Conservation (phyloP, 2,113 vertebrate species). For the Poeciliopsis turrubarensis region DNA sequence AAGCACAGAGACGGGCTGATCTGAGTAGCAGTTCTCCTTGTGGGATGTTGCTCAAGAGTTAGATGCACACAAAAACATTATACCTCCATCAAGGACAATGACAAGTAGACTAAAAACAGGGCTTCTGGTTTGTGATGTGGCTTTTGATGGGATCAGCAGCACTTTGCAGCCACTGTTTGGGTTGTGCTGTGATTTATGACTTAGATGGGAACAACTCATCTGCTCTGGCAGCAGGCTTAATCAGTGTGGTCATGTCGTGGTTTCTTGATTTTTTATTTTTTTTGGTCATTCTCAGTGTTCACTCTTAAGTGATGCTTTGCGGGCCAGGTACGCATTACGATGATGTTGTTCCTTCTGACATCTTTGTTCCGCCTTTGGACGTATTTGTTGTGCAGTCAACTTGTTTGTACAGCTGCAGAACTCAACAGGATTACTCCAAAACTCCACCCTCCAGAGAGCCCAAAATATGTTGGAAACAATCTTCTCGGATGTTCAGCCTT, state of each 20-base stretch:
- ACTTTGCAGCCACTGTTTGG: constrained; percentile 42
- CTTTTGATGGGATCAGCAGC: constrained; percentile 36
- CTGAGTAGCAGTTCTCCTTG: constrained; percentile 30
- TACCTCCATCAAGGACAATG: constrained; percentile 26
- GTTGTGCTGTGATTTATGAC: constrained; percentile 58
- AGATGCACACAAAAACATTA: background rate
- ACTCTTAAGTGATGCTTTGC: constrained; percentile 6
- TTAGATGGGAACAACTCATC: constrained; percentile 34
- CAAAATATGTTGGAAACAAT: constrained; percentile 48
- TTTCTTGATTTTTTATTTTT: constrained; percentile 39
- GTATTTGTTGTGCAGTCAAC: constrained; percentile 71
- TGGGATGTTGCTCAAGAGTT: background rate
- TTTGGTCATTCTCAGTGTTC: constrained; percentile 42
- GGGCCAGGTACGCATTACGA: constrained; percentile 71
- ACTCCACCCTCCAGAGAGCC: constrained; percentile 53
- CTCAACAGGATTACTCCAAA: constrained; percentile 60
- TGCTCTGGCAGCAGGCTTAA: constrained; percentile 38
- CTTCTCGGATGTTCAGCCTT: constrained; percentile 44
- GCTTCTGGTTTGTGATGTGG: constrained; percentile 57
- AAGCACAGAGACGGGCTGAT: constrained; percentile 28
- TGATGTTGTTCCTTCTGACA: constrained; percentile 44
- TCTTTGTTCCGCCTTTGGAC: constrained; percentile 50
- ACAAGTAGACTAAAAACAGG: constrained; percentile 20
- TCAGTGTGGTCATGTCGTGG: constrained; percentile 67
- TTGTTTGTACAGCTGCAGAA: constrained; percentile 83